Evolutionary conservation across 1,140 invertebrate species (phyloP).

Genomic region (Hetaerina americana): DNA sequence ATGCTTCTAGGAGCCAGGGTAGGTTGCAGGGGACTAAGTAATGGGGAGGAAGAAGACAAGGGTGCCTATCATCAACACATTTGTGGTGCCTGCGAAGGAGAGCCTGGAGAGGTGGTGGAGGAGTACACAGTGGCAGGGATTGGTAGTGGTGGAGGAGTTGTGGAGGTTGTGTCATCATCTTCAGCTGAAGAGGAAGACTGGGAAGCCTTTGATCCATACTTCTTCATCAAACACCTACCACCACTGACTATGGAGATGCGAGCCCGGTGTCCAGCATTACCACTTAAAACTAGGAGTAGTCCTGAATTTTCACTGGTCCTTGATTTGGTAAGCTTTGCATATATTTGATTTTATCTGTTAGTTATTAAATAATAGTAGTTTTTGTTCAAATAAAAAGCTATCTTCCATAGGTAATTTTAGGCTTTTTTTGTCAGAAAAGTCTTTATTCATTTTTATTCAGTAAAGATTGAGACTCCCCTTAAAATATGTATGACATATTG

Average conservation of each 20-base stretch:
- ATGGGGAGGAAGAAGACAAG: background rate
- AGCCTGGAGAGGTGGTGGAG: background rate
- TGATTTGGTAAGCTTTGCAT: conserved; percentile 61
- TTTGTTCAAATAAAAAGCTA: no score
- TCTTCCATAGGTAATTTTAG: no score
- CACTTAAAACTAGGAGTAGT: conserved; percentile 82
- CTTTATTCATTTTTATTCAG: no score
- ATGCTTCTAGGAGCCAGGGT: background rate
- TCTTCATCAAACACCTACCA: conserved; percentile 85
- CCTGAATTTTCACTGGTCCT: conserved; percentile 87
- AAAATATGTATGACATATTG: no score
- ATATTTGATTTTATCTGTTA: conserved; percentile 5
- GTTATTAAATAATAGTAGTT: no score
- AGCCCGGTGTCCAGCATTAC: conserved; percentile 75
- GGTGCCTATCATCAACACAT: background rate
- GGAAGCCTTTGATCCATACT: conserved; percentile 75
- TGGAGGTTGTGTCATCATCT: conserved; percentile 15
- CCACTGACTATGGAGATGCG: conserved; percentile 77
- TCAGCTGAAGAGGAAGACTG: conserved; percentile 53
- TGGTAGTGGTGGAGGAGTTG: background rate
- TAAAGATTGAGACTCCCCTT: no score
- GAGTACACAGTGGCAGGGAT: background rate
- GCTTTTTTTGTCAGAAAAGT: no score
- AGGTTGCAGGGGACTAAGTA: background rate
- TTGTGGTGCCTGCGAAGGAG: background rate